phyloP scores from a whole-genome alignment of 1,140 invertebrate species.

The Megalonaias nervosa region DNA sequence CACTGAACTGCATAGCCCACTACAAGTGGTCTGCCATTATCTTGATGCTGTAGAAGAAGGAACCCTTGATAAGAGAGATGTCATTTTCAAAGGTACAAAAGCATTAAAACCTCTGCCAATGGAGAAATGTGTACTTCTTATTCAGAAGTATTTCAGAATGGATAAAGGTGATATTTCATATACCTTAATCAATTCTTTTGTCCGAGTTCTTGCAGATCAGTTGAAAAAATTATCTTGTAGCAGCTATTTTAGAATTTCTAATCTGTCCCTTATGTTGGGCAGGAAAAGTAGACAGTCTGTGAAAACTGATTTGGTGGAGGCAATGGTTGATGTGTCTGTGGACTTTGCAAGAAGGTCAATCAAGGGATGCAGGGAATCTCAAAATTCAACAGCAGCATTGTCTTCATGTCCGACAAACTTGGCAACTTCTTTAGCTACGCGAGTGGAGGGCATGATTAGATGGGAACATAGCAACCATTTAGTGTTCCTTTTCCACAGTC shows the following conservation, averaged over 20 bases:
- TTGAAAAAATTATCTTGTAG: conserved; percentile 52
- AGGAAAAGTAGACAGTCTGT: conserved; percentile 7
- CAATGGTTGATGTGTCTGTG: conserved; percentile 35
- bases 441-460: conserved; percentile 45
- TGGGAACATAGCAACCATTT: conserved; percentile 56
- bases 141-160: conserved; percentile 29
- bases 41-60: conserved; percentile 20
- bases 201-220: conserved; percentile 47
- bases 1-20: conserved; percentile 43
- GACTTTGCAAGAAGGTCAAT: conserved; percentile 53
- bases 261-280: conserved; percentile 32
- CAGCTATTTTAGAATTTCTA: conserved; percentile 39
- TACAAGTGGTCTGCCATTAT: conserved; percentile 50
- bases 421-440: conserved; percentile 7
- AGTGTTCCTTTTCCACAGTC: conserved; percentile 45
- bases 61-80: conserved; percentile 34
- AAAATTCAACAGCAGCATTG: conserved; percentile 4
- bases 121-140: conserved; percentile 22
- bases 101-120: conserved; percentile 18
- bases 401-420: not conserved
- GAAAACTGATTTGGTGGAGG: conserved; percentile 36
- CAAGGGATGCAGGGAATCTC: conserved; percentile 32
- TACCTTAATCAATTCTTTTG: conserved; percentile 34
- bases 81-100: conserved; percentile 18
- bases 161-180: conserved; percentile 30